Percentiles rank a stretch among this genome's conserved stretches.
Conservation (phyloP, 2,113 vertebrate genomes). For the Microtus richardsoni region DNA sequence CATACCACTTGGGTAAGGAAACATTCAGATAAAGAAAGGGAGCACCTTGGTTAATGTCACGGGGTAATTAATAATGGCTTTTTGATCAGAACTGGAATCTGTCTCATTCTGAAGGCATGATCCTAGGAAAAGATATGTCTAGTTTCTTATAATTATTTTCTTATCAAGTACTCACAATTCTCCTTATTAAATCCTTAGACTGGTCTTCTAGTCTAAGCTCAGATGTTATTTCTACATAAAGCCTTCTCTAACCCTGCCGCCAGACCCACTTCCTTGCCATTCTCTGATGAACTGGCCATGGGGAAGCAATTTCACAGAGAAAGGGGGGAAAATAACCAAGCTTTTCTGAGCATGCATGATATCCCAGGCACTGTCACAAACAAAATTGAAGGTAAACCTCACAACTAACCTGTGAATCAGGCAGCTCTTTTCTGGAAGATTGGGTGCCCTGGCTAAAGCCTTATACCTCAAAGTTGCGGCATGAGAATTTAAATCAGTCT, state of each 20-base stretch:
- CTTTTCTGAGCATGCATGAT: neutral
- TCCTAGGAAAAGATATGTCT: neutral
- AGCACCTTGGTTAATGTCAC: neutral
- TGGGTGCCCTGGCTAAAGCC: neutral
- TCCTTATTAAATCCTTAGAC: constrained; percentile 13
- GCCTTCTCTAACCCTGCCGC: neutral
- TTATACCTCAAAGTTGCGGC: neutral
- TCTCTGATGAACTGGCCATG: neutral
- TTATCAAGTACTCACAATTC: neutral
- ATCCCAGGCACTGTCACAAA: neutral
- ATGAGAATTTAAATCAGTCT: neutral
- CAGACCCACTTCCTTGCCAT: neutral
- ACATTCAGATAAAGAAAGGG: neutral
- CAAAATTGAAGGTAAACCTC: neutral
- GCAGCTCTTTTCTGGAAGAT: neutral
- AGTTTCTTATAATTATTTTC: neutral
- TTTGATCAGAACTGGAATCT: neutral
- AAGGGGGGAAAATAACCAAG: neutral
- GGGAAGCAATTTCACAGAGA: neutral
- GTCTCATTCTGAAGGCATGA: neutral
- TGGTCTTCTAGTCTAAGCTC: neutral
- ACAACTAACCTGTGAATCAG: neutral
- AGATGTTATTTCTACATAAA: neutral
- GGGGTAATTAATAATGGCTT: neutral
- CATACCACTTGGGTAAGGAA: neutral